Conservation (phyloP, 2,797 vertebrate genomes). For the Falco rusticolus region DNA sequence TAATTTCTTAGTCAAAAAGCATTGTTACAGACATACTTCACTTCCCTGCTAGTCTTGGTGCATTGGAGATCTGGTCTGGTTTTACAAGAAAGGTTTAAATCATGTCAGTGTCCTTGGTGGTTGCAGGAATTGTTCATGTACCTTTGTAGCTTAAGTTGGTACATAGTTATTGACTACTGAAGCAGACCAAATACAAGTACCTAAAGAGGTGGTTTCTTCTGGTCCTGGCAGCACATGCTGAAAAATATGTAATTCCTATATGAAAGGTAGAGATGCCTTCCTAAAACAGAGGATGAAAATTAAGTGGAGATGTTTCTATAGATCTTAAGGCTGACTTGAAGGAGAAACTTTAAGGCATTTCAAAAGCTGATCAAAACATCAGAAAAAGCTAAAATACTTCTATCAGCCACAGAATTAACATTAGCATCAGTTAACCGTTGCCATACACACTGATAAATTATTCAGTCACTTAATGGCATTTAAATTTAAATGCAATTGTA, state of each 20-base stretch:
- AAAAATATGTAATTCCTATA: neutral
- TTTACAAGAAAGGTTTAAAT: neutral
- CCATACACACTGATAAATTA: slow-evolving; percentile 17
- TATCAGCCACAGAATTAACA: neutral
- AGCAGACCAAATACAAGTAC: neutral
- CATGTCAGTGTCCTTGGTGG: neutral
- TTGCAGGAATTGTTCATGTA: neutral
- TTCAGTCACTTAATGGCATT: slow-evolving; percentile 14
- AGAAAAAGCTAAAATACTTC: neutral
- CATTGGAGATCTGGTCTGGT: neutral
- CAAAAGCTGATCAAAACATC: neutral
- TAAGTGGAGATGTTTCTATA: neutral
- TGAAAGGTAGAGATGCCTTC: neutral
- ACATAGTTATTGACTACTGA: neutral
- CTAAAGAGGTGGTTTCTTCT: neutral
- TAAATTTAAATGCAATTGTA: slow-evolving; percentile 18
- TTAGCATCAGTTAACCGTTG: slow-evolving; percentile 5
- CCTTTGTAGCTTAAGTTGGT: neutral
- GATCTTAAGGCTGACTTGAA: neutral
- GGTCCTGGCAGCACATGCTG: neutral
- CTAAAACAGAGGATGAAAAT: neutral
- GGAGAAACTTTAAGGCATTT: neutral
- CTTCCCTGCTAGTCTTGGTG: neutral
- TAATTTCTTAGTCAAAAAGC: neutral
- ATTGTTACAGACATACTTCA: neutral